Evolutionary conservation across 2,797 vertebrate genomes (phyloP).

Genomic region (Leptoclinus maculatus): DNA sequence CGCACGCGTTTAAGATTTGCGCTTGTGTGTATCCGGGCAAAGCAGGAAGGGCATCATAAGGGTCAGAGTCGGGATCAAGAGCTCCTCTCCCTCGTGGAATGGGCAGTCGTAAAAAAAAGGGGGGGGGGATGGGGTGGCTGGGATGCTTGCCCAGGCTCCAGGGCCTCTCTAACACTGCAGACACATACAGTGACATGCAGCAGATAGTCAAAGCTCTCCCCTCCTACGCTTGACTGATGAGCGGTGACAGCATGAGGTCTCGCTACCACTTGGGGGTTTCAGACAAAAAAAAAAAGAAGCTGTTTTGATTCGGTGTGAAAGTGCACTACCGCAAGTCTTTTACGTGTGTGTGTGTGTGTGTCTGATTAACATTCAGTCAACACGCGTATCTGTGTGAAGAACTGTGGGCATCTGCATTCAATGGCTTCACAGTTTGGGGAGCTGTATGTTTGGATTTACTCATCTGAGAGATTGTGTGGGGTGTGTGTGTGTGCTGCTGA

Average conservation of each 20-base stretch:
- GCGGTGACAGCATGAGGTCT: constrained; percentile 66
- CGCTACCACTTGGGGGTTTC: constrained; percentile 63
- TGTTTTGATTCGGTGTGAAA: constrained; percentile 61
- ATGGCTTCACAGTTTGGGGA: constrained; percentile 58
- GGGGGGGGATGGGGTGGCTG: neutral
- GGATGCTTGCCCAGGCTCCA: constrained; percentile 41
- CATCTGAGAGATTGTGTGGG: constrained; percentile 24
- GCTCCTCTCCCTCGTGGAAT: constrained; percentile 39
- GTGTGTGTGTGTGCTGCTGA: constrained; percentile 1
- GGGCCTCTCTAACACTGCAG: constrained; percentile 60
- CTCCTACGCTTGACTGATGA: constrained; percentile 75
- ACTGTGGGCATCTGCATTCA: constrained; percentile 54
- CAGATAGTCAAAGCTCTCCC: constrained; percentile 68
- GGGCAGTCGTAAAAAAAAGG: constrained; percentile 16
- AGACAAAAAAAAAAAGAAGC: constrained; percentile 30
- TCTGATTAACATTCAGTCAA: constrained; percentile 70
- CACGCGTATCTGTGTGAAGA: constrained; percentile 54
- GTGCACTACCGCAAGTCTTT: constrained; percentile 22
- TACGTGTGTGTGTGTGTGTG: constrained; percentile 30
- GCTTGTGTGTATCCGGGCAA: constrained; percentile 30
- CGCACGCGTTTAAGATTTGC: constrained; percentile 1
- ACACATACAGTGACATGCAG: constrained; percentile 69
- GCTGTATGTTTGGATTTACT: constrained; percentile 51
- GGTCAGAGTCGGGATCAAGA: constrained; percentile 49
- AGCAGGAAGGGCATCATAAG: constrained; percentile 40